Percentiles rank a stretch among this genome's conserved stretches.
Conservation (phyloP, 2,888 invertebrate genomes). For the Sisyra terminalis region DNA sequence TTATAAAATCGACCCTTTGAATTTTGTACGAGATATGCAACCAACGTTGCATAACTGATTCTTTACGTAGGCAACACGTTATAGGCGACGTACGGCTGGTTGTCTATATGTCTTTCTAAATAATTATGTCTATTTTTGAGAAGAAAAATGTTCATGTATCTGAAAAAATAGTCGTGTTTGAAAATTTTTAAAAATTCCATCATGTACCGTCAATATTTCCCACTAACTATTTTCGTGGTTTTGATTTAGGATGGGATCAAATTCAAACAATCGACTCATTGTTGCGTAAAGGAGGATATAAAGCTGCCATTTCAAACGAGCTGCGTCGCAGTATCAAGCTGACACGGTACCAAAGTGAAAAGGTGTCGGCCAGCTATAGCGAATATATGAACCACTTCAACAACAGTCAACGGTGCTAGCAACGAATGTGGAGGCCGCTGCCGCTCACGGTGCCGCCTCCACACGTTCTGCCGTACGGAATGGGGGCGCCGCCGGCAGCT, state of each 20-base stretch:
- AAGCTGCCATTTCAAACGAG: conserved; percentile 77
- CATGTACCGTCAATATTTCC: too few relatives aligned
- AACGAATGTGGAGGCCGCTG: conserved; percentile 38
- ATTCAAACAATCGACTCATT: conserved; percentile 96
- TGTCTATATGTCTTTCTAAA: too few relatives aligned
- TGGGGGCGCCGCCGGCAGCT: conserved; percentile 15
- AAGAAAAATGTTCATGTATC: too few relatives aligned
- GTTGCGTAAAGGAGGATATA: conserved; percentile 92
- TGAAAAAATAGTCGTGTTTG: too few relatives aligned
- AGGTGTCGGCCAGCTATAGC: conserved; percentile 75
- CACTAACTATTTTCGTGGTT: too few relatives aligned
- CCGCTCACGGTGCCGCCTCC: conserved; percentile 18
- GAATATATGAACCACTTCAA: conserved; percentile 58
- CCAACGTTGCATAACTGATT: too few relatives aligned
- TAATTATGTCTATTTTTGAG: too few relatives aligned
- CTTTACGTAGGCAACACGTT: too few relatives aligned
- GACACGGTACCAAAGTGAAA: conserved; percentile 93
- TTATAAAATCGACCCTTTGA: too few relatives aligned
- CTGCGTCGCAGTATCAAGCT: conserved; percentile 79
- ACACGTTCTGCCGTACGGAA: conserved; percentile 15
- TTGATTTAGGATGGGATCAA: conserved; percentile 85
- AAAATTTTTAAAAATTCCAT: conserved; percentile 1
- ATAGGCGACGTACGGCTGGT: too few relatives aligned
- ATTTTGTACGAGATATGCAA: too few relatives aligned
- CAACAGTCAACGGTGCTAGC: conserved; percentile 52